Percentiles rank a stretch among this genome's conserved stretches.
phyloP scores from a whole-genome alignment of 2,113 vertebrate genomes.

The Coracopsis vasa region DNA sequence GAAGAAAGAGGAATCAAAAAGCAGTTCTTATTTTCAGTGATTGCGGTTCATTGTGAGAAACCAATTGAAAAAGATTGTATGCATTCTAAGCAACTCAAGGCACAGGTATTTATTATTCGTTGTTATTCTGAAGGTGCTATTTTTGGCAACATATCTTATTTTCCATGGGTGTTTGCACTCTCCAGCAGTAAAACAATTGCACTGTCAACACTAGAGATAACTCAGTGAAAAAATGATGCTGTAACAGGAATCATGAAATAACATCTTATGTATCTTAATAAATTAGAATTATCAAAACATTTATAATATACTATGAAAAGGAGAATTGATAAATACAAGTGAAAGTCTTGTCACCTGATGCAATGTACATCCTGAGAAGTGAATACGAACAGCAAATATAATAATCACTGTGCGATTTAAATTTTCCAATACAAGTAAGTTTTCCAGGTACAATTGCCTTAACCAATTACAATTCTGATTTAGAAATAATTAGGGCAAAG shows the following conservation, averaged over 20 bases:
- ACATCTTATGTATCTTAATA: background rate
- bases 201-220: background rate
- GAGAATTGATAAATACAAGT: background rate
- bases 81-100: background rate
- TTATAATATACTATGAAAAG: background rate
- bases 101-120: background rate
- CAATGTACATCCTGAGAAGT: background rate
- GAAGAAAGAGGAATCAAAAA: background rate
- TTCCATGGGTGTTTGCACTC: background rate
- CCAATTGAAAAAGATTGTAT: background rate
- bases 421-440: background rate
- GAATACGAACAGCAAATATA: background rate
- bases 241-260: background rate
- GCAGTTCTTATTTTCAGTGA: background rate
- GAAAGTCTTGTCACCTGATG: background rate
- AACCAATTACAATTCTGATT: background rate
- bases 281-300: background rate
- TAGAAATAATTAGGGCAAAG: background rate
- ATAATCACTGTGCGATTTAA: background rate
- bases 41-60: background rate
- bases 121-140: background rate
- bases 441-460: background rate
- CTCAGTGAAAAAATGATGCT: background rate
- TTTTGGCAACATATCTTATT: slow-evolving; percentile 12
- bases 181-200: background rate